These are phyloP conservation scores for Spheniscus mendiculus DNA, from an alignment of 2,113 vertebrate species.

Conservation along the genomic window DNA sequence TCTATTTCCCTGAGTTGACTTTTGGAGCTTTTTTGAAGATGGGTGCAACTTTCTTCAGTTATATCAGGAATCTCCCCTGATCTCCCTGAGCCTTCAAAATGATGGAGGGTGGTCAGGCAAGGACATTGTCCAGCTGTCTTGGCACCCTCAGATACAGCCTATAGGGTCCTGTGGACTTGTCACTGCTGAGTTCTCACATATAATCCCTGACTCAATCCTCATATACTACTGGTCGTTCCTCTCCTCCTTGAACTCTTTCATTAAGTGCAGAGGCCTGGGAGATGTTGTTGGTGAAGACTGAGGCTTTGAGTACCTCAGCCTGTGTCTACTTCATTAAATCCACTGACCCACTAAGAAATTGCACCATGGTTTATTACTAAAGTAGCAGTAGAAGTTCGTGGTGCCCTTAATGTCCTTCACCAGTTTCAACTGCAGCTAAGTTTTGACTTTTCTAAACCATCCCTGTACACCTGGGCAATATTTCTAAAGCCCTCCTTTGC, in stretches of 20 bases:
- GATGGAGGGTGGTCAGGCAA: background rate
- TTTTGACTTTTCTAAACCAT: background rate
- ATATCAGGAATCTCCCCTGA: background rate
- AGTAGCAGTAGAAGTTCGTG: background rate
- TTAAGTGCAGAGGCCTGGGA: background rate
- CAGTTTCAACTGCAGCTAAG: background rate
- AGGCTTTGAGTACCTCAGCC: background rate
- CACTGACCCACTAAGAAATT: background rate
- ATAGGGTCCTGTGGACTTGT: background rate
- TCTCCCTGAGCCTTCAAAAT: background rate
- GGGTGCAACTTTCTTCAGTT: background rate
- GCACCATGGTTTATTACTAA: background rate
- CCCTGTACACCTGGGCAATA: background rate
- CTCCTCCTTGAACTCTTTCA: background rate
- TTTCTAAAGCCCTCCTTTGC: background rate
- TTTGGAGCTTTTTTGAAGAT: background rate
- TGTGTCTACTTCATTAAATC: background rate
- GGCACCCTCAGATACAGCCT: background rate
- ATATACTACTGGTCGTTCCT: background rate
- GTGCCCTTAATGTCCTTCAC: background rate
- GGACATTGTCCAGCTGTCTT: background rate
- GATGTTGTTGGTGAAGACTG: background rate
- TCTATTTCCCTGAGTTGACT: background rate
- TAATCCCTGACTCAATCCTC: background rate
- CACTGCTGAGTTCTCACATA: background rate